Evolutionary conservation across 2,113 vertebrate species (phyloP).

Genomic region (Columbina picui): DNA sequence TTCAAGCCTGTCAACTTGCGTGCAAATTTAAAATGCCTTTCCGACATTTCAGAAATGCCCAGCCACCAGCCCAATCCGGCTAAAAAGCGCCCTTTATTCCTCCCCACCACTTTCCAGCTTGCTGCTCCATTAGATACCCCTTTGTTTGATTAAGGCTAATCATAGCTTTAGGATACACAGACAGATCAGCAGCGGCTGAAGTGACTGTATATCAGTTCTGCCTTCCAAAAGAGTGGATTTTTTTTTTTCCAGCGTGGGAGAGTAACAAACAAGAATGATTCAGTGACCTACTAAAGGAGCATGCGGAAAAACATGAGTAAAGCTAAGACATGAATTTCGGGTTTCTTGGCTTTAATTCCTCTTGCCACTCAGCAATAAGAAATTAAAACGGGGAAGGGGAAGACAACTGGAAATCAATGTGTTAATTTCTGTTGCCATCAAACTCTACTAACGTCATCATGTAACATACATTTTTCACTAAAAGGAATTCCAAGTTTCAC

Average conservation of each 20-base stretch:
- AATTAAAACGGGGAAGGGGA: not conserved
- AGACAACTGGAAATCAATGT: not conserved
- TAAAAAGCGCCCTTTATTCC: constrained; percentile 17
- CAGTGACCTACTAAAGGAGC: constrained; percentile 3
- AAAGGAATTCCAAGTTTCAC: not conserved
- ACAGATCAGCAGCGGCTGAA: constrained; percentile 51
- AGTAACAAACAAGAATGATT: constrained; percentile 33
- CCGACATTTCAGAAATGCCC: not conserved
- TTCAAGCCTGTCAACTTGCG: not conserved
- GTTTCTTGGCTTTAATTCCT: constrained; percentile 24
- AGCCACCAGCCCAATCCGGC: not conserved
- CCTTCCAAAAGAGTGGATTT: not conserved
- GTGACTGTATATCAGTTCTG: constrained; percentile 1
- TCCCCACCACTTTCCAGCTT: not conserved
- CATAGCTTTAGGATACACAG: constrained; percentile 33
- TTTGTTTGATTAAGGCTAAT: constrained; percentile 44
- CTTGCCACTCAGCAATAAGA: not conserved
- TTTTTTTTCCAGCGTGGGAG: not conserved
- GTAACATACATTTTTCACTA: not conserved
- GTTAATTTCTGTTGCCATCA: not conserved
- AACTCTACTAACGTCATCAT: not conserved
- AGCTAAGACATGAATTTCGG: not conserved
- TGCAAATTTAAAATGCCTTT: not conserved
- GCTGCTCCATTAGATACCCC: not conserved
- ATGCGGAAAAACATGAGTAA: constrained; percentile 15